These are phyloP conservation scores for Dryococelus australis DNA, from an alignment of 2,888 invertebrate genomes.

Conservation along the genomic window DNA sequence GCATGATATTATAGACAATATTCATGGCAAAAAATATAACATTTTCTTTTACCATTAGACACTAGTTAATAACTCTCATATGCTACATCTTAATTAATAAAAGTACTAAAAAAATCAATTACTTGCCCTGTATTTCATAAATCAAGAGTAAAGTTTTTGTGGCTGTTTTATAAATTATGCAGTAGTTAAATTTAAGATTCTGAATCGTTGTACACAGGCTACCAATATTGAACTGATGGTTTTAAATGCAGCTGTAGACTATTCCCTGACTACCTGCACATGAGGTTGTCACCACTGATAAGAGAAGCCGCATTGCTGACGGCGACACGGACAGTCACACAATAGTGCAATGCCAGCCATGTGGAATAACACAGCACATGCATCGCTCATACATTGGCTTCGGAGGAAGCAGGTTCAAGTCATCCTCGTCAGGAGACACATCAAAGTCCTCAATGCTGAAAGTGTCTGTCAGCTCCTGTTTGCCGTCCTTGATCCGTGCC, in stretches of 20 bases:
- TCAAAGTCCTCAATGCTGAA: constrained; percentile 66
- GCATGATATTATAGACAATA: too few relatives aligned
- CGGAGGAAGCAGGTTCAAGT: constrained; percentile 61
- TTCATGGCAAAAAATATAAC: too few relatives aligned
- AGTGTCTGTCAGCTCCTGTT: constrained; percentile 65
- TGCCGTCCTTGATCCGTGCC: constrained; percentile 56
- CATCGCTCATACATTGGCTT: constrained; percentile 58
- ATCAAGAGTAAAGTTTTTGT: too few relatives aligned
- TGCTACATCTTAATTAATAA: too few relatives aligned
- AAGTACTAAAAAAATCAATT: too few relatives aligned
- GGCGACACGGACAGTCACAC: constrained; percentile 37
- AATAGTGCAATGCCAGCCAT: constrained; percentile 43
- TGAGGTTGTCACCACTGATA: background rate
- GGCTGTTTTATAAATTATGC: too few relatives aligned
- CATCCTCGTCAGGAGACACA: constrained; percentile 61
- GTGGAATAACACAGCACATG: constrained; percentile 55
- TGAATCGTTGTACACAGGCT: background rate
- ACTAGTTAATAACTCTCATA: too few relatives aligned
- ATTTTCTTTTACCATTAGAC: too few relatives aligned
- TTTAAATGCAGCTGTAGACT: background rate
- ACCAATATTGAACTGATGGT: too few relatives aligned
- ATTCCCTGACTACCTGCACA: too few relatives aligned
- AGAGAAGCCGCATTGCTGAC: background rate
- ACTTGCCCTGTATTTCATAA: too few relatives aligned
- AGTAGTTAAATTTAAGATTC: too few relatives aligned